Percentiles rank a stretch among this genome's conserved stretches.
Evolutionary conservation across 2,113 vertebrate species (phyloP).

Genomic region (Tiliqua scincoides): DNA sequence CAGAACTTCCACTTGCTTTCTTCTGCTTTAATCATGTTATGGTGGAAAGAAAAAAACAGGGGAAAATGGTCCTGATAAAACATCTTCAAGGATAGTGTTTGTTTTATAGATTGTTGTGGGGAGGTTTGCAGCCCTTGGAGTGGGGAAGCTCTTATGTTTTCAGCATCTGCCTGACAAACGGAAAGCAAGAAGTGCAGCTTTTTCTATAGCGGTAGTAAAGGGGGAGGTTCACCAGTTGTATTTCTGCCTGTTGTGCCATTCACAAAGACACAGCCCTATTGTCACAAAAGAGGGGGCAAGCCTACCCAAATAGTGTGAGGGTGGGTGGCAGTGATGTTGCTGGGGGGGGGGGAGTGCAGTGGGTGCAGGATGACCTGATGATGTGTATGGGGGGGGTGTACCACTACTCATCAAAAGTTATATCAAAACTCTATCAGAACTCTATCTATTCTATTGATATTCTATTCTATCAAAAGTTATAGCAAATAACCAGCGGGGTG

Average conservation of each 20-base stretch:
- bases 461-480: too few relatives aligned
- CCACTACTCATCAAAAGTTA: too few relatives aligned
- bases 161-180: not conserved
- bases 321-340: too few relatives aligned
- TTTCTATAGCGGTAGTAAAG: not conserved
- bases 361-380: too few relatives aligned
- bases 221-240: not conserved
- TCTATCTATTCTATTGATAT: too few relatives aligned
- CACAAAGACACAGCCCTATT: not conserved
- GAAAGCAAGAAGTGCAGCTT: not conserved
- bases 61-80: not conserved
- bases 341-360: too few relatives aligned
- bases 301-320: not conserved
- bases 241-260: not conserved
- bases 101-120: not conserved
- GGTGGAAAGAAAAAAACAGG: not conserved
- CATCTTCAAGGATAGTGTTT: slow-evolving; percentile 17
- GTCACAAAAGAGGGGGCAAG: not conserved
- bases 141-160: not conserved
- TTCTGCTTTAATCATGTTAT: slow-evolving; percentile 56
- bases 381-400: too few relatives aligned
- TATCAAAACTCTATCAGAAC: too few relatives aligned
- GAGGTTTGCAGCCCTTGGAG: not conserved
- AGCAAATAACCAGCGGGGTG: too few relatives aligned
- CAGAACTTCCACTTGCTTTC: slow-evolving; percentile 9